A percentile compares a stretch with the other conserved stretches of the same genome.
phyloP scores from a whole-genome alignment of 2,888 invertebrate species.

The Mongoloraphidia duomilia region DNA sequence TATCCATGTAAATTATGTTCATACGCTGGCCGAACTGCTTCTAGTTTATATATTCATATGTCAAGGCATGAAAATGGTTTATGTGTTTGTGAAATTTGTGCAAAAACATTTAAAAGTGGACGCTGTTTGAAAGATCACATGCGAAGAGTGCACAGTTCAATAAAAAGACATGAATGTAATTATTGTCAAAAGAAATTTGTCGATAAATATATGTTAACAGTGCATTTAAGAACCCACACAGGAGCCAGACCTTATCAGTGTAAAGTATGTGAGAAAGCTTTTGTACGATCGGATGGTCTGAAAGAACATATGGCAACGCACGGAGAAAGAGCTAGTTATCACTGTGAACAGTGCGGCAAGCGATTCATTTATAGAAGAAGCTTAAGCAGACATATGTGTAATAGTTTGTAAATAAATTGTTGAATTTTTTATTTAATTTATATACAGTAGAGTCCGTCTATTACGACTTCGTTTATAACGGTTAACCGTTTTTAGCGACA shows the following conservation, averaged over 20 bases:
- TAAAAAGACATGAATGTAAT: conserved; percentile 21
- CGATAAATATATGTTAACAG: conserved; percentile 21
- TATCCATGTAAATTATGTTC: conserved; percentile 13
- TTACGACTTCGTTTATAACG: no score
- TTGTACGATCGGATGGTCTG: conserved; percentile 21
- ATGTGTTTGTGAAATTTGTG: conserved; percentile 22
- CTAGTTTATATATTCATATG: conserved; percentile 23
- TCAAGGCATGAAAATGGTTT: conserved; percentile 21
- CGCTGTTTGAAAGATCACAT: conserved; percentile 22
- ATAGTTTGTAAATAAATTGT: not conserved
- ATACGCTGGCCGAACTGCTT: conserved; percentile 9
- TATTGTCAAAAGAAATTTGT: conserved; percentile 22
- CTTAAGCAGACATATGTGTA: conserved; percentile 20
- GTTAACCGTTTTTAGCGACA: no score
- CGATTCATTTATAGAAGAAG: conserved; percentile 21
- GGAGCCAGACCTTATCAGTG: conserved; percentile 22
- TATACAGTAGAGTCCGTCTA: no score
- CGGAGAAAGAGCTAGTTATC: conserved; percentile 16
- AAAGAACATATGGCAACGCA: conserved; percentile 22
- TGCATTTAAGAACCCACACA: conserved; percentile 22
- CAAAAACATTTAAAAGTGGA: conserved; percentile 22
- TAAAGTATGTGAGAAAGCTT: conserved; percentile 20
- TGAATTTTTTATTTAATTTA: no score
- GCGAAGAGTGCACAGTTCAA: conserved; percentile 20
- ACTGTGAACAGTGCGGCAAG: conserved; percentile 20